Evolutionary conservation across 2,888 invertebrate species (phyloP).

Genomic region (Watsonalla cultraria): DNA sequence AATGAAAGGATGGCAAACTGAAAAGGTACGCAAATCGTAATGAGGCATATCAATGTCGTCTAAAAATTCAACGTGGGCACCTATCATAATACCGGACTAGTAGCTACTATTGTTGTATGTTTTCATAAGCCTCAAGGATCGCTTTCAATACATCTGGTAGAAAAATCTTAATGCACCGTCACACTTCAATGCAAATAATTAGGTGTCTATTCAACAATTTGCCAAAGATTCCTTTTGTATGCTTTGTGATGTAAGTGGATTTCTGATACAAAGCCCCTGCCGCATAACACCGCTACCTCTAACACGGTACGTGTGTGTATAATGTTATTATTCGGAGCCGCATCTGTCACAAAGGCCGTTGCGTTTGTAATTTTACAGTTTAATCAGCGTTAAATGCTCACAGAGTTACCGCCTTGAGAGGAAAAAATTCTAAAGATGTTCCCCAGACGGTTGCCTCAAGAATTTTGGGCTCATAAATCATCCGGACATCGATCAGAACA

Average conservation of each 20-base stretch:
- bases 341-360: slow-evolving; percentile 75
- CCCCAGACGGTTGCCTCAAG: slow-evolving; percentile 46
- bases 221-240: slow-evolving; percentile 70
- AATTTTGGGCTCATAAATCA: slow-evolving; percentile 68
- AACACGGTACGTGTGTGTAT: slow-evolving; percentile 56
- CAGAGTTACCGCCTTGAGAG: slow-evolving; percentile 55
- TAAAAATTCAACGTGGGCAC: slow-evolving; percentile 34
- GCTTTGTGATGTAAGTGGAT: slow-evolving; percentile 73
- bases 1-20: neutral
- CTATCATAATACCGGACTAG: slow-evolving; percentile 49
- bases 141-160: slow-evolving; percentile 49
- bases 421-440: slow-evolving; percentile 50
- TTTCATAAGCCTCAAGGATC: slow-evolving; percentile 71
- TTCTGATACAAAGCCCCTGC: slow-evolving; percentile 59
- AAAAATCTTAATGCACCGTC: slow-evolving; percentile 58
- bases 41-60: slow-evolving; percentile 8
- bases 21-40: neutral
- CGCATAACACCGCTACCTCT: slow-evolving; percentile 63
- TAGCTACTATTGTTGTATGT: slow-evolving; percentile 59
- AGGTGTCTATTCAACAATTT: slow-evolving; percentile 77
- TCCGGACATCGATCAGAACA: slow-evolving; percentile 52
- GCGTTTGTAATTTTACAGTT: slow-evolving; percentile 76
- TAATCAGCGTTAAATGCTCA: slow-evolving; percentile 78
- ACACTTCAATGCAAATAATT: slow-evolving; percentile 71
- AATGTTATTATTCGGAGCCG: slow-evolving; percentile 74